phyloP scores from a whole-genome alignment of 2,797 vertebrate genomes.

The Argya squamiceps region DNA sequence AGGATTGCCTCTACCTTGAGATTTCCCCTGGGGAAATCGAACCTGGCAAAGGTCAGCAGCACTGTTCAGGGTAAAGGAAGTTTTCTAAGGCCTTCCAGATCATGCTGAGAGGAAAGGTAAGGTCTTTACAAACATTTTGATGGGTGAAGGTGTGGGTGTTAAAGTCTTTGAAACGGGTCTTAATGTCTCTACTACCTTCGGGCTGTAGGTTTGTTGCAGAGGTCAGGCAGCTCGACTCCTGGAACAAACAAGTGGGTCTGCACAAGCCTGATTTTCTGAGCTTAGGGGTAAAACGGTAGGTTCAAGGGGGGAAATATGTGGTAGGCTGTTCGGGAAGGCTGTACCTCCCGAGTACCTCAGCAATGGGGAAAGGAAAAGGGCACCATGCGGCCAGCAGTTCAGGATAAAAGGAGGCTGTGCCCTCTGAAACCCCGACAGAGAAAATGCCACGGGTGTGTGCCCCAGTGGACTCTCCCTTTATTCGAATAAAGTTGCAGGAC shows the following conservation, averaged over 20 bases:
- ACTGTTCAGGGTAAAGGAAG: neutral
- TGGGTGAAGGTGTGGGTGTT: neutral
- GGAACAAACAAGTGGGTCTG: neutral
- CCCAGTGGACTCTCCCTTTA: neutral
- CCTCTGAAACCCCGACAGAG: too few species aligned
- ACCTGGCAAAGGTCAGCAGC: neutral
- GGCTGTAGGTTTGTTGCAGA: neutral
- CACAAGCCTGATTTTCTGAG: neutral
- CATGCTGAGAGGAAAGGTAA: neutral
- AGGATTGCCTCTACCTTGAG: neutral
- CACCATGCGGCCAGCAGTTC: fast-evolving
- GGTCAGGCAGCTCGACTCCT: neutral
- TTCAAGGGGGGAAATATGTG: too few species aligned
- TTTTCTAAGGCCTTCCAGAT: neutral
- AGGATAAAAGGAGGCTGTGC: neutral
- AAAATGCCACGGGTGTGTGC: fast-evolving
- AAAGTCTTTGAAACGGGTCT: fast-evolving
- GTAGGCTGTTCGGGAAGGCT: fast-evolving
- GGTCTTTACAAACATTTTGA: neutral
- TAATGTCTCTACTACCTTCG: neutral
- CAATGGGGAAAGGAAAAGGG: neutral
- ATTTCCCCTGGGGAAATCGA: fast-evolving
- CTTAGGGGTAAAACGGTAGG: neutral
- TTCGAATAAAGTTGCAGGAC: neutral
- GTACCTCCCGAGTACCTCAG: neutral